phyloP scores from a whole-genome alignment of 1,140 invertebrate genomes.

The Bombus pascuorum region DNA sequence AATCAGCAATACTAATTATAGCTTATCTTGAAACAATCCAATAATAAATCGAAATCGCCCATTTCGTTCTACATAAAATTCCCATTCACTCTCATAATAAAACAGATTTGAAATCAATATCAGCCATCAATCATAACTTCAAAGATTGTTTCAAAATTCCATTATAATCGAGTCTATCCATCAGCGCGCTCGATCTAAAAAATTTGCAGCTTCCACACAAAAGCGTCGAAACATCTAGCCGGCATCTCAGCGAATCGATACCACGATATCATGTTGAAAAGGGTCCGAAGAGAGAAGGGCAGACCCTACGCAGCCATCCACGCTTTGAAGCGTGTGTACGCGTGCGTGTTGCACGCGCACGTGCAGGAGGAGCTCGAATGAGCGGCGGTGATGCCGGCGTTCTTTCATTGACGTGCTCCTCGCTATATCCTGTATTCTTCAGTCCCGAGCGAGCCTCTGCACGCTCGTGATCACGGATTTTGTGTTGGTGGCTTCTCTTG shows the following conservation, averaged over 20 bases:
- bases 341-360: conserved; percentile 43
- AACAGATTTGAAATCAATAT: background rate
- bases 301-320: background rate
- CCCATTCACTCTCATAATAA: background rate
- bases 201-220: background rate
- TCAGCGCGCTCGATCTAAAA: background rate
- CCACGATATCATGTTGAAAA: background rate
- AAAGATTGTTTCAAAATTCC: background rate
- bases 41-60: background rate
- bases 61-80: background rate
- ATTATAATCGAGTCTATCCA: background rate
- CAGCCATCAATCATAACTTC: background rate
- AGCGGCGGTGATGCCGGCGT: conserved; percentile 22
- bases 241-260: conserved; percentile 23
- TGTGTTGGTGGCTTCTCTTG: background rate
- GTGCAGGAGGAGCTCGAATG: conserved; percentile 47
- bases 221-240: background rate
- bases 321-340: background rate
- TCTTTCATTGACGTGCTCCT: conserved; percentile 63
- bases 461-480: background rate
- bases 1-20: background rate
- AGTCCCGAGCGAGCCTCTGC: conserved; percentile 43
- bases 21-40: background rate
- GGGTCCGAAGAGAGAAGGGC: too few relatives aligned
- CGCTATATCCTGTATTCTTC: conserved; percentile 18